Evolutionary conservation across 2,113 vertebrate species (phyloP).

Genomic region (Oryzias celebensis): DNA sequence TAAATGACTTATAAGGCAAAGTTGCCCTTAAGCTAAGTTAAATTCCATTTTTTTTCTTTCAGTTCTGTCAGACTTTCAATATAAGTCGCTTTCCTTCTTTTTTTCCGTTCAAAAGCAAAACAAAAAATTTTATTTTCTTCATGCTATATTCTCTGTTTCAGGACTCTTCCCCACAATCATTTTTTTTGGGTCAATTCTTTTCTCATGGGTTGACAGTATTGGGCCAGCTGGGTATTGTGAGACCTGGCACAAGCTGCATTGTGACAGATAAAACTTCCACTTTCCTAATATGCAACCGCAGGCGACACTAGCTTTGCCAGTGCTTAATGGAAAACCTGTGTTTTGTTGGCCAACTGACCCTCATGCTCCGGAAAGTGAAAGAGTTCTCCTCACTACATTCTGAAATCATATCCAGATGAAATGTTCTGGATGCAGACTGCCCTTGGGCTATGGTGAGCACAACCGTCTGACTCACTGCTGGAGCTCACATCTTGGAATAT

Average conservation of each 20-base stretch:
- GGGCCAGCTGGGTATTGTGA: conserved; percentile 45
- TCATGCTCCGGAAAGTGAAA: conserved; percentile 10
- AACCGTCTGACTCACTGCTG: conserved; percentile 6
- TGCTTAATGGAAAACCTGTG: conserved; percentile 60
- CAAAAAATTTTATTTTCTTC: conserved; percentile 22
- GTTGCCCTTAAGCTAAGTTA: conserved; percentile 5
- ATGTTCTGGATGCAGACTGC: conserved; percentile 20
- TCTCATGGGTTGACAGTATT: conserved; percentile 52
- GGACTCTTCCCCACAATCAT: conserved; percentile 15
- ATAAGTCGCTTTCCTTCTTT: not conserved
- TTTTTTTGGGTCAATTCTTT: conserved; percentile 40
- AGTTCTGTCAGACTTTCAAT: conserved; percentile 9
- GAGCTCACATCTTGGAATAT: conserved; percentile 26
- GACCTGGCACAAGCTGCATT: conserved; percentile 25
- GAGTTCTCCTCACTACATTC: conserved; percentile 17
- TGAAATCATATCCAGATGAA: conserved; percentile 43
- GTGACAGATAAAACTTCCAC: conserved; percentile 44
- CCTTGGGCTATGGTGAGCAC: conserved; percentile 13
- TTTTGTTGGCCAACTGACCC: conserved; percentile 45
- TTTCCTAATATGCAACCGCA: conserved; percentile 40
- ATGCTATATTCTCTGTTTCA: conserved; percentile 21
- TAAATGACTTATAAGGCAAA: no score
- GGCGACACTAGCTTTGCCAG: conserved; percentile 21
- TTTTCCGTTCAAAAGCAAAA: conserved; percentile 1
- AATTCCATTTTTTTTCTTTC: conserved; percentile 22